Evolutionary conservation across 2,888 invertebrate genomes (phyloP).

Genomic region (Atethmia centrago): DNA sequence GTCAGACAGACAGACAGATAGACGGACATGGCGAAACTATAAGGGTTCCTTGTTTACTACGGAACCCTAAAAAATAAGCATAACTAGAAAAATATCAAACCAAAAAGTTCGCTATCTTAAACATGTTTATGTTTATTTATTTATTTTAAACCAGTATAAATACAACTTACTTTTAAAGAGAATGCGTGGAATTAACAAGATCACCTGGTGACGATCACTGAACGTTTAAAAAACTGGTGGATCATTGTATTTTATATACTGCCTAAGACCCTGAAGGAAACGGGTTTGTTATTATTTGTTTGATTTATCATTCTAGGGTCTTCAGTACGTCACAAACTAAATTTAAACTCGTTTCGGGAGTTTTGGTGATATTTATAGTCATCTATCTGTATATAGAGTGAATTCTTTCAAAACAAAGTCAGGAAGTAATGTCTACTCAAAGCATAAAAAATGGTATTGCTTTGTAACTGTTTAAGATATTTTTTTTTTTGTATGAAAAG

Average conservation of each 20-base stretch:
- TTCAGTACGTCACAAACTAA: conserved; percentile 37
- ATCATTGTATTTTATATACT: conserved; percentile 62
- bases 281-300: conserved; percentile 51
- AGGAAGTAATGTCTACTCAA: too few relatives aligned
- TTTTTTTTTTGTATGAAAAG: too few relatives aligned
- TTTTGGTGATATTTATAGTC: conserved; percentile 3
- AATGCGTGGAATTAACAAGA: conserved; percentile 19
- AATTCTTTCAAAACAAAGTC: too few relatives aligned
- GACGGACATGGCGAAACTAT: too few relatives aligned
- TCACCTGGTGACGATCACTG: conserved; percentile 34
- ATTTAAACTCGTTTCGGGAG: conserved; percentile 19
- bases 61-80: too few relatives aligned
- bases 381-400: too few relatives aligned
- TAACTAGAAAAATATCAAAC: background rate
- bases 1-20: too few relatives aligned
- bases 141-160: background rate
- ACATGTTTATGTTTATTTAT: background rate
- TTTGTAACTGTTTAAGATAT: too few relatives aligned
- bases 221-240: conserved; percentile 37
- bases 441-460: too few relatives aligned
- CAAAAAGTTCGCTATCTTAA: background rate
- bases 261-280: conserved; percentile 52
- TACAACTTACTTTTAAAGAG: conserved; percentile 38
- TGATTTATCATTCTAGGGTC: conserved; percentile 51
- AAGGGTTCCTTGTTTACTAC: too few relatives aligned